Evolutionary conservation across 2,113 vertebrate genomes (phyloP), one percentile per base, ranked within the genome.

Genomic region (Gallinago media): DNA sequence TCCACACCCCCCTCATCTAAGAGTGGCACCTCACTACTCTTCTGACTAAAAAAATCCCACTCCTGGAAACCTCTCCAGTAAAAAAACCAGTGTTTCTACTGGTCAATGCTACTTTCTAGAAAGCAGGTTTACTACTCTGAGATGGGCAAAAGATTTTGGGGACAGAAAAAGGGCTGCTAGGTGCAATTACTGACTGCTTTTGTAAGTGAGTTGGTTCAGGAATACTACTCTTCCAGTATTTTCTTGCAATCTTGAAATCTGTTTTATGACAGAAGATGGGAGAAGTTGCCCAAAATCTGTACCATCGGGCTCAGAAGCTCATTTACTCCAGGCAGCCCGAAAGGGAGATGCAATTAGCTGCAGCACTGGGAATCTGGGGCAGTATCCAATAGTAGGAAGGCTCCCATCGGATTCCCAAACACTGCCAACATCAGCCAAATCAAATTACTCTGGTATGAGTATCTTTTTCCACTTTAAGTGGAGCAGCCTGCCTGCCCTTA

Each of bases 401-500:
- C 34, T 80, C 63, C 49, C 90, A 91, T 72, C 72, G 40, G 91
- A 90, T 87, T 96, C 91, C 91, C 91, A 94, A 94, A 46, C 4
- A 5, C 81, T 4, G 5, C 27, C 76, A 94, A 73, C 44, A 75
- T 90, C 83, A 78, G 94, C 11, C 90, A 89, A 97, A 96, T 79
- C 62, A 63, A 96, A 95, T 96, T 62, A 71, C 93, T 80, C 82
- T 32, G 1, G 5, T 50, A 52, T 12, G 68, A 66, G n/a, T 62
- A 84, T 70, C 80, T 42, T 80, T 91, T 94, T 85, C 94, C 85
- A 96, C 89, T 80, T 96, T 82, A 90, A 94, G 88, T 0, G 46
- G 85, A 90, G 31, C 95, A 85, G 91, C 77, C 82, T 32, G 91
- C 84, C 92, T 87, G 65, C 67, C 94, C 93, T 78, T 8, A 80